Base-by-base conservation (phyloP, 1,140 invertebrate species). In the Caligus rogercresseyi region DNA sequence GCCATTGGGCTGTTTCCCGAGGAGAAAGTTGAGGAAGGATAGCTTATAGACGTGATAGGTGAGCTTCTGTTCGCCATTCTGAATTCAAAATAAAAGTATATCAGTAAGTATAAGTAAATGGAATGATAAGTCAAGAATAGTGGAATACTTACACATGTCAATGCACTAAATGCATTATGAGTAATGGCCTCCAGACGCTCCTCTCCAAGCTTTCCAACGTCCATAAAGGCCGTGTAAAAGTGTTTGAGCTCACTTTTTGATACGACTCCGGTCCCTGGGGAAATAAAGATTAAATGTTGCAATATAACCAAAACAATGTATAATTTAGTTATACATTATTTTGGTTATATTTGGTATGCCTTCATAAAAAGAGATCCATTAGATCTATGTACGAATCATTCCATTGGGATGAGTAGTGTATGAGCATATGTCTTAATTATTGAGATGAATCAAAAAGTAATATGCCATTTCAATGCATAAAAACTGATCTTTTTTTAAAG, bases 191-290 rank as follows among this genome's bases (percentile, higher is more conserved):
- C 79, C 55, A 84, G 72, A 56, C 80, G 79, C 67, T 81, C 78
- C 24, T 78, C 78, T 1, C 83, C 78, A 66, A 78, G 74, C 3
- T 75, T 74, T 54, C 77, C 75, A 51, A 83, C 73, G 7, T 82
- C 80, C 25, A 83, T 75, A 13, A 84, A 80, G 3, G 81, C 82
- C 13, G 79, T 79, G 69, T 82, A 83, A 71, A 83, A 84, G 1
- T 77, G 75, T 52, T 75, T 76, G 20, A 83, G 71, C 61, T 83
- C 81, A 43, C 79, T 73, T 67, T 79, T 79, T 15, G 76, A 79
- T 64, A 84, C 81, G 53, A 76, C 74, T 25, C 81, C 81, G 18
- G 74, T 75, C 57, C 76, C 81, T 78, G 68, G 52, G 67, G 72
- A 65, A 58, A 67, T 68, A 61, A 24, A 56, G 55, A 54, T 59